A percentile compares a stretch with the other conserved stretches of the same genome.
Evolutionary conservation across 1,140 invertebrate genomes (phyloP).

Genomic region (Temnothorax curvispinosus): DNA sequence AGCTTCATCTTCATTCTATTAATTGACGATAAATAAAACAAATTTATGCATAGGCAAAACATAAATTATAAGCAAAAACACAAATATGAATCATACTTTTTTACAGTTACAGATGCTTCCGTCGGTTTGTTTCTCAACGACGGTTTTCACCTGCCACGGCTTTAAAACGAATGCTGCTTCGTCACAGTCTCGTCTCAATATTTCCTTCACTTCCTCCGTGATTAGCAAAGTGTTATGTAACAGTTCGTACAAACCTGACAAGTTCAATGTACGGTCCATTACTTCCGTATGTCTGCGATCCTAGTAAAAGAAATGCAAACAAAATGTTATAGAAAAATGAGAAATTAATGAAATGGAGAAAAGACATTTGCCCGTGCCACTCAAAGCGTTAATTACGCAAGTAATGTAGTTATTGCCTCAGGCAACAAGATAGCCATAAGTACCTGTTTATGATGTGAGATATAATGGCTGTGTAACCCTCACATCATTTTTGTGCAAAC

Average conservation of each 20-base stretch:
- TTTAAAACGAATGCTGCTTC: constrained; percentile 80
- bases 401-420: not conserved
- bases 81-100: constrained; percentile 74
- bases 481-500: constrained; percentile 2
- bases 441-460: not conserved
- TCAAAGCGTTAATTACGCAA: constrained; percentile 75
- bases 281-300: constrained; percentile 27
- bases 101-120: constrained; percentile 76
- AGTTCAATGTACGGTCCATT: constrained; percentile 55
- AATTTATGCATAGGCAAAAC: not conserved
- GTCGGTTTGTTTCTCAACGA: constrained; percentile 67
- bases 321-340: constrained; percentile 48
- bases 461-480: not conserved
- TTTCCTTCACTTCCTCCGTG: constrained; percentile 77
- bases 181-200: constrained; percentile 78
- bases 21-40: constrained; percentile 25
- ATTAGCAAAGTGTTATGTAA: constrained; percentile 68
- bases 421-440: constrained; percentile 14
- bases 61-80: constrained; percentile 12
- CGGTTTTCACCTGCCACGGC: constrained; percentile 78
- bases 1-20: constrained; percentile 62
- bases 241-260: constrained; percentile 75
- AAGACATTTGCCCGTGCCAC: constrained; percentile 1
- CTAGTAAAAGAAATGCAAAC: constrained; percentile 57
- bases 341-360: not conserved